phyloP scores from a whole-genome alignment of 1,140 invertebrate species.

The Chironomus striatipennis region DNA sequence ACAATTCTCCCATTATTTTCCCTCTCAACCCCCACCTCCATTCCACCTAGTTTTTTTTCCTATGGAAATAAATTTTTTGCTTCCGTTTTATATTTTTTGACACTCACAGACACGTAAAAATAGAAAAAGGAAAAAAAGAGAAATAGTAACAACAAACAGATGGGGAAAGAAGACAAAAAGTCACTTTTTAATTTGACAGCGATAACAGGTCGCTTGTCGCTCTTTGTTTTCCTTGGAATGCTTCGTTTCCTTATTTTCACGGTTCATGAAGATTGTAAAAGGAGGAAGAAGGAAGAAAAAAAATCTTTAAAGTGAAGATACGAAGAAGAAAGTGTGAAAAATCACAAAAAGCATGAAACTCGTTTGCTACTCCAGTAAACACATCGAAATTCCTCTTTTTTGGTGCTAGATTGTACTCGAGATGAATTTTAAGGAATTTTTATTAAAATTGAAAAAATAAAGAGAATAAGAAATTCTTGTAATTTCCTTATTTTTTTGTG shows the following conservation, averaged over 20 bases:
- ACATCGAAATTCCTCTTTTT: not conserved
- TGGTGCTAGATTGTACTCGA: not conserved
- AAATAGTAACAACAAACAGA: not conserved
- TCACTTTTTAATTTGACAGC: slow-evolving; percentile 21
- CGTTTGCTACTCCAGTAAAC: slow-evolving; percentile 7
- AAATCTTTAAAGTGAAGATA: not conserved
- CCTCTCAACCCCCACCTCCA: not conserved
- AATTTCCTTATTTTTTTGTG: too few relatives aligned
- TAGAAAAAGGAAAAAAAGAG: not conserved
- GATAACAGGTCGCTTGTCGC: slow-evolving; percentile 20
- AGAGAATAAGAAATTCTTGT: too few relatives aligned
- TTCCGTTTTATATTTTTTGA: too few relatives aligned
- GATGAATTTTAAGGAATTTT: too few relatives aligned
- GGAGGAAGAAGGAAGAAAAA: not conserved
- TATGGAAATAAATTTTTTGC: too few relatives aligned
- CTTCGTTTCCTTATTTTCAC: not conserved
- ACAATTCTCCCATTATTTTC: slow-evolving; percentile 2
- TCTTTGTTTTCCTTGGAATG: not conserved
- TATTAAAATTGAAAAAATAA: too few relatives aligned
- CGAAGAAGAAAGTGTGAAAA: not conserved
- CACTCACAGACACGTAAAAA: not conserved
- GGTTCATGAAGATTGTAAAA: not conserved
- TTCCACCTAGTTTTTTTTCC: not conserved
- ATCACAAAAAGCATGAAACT: not conserved
- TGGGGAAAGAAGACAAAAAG: not conserved